These are phyloP conservation scores for Pelecanoides urinatrix DNA, from an alignment of 2,113 vertebrate species.

Conservation along the genomic window DNA sequence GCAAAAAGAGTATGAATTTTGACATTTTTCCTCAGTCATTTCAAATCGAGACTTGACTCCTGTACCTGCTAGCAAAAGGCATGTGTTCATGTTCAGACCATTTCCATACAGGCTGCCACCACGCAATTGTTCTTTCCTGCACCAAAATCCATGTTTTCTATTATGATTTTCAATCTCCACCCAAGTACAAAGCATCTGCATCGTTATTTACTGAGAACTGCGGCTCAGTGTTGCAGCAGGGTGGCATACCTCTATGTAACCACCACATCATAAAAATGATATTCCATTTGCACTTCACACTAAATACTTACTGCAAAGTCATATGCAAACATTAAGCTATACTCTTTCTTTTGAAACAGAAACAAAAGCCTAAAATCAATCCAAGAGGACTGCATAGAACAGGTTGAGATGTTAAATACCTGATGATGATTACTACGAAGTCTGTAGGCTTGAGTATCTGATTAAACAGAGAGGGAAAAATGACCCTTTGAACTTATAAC, in stretches of 20 bases:
- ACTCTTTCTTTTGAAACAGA: not conserved
- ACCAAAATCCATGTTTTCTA: not conserved
- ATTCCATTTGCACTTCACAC: not conserved
- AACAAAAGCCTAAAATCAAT: not conserved
- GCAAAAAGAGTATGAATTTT: conserved; percentile 1
- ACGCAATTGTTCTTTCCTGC: not conserved
- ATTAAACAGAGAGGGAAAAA: conserved; percentile 41
- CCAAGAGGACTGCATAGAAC: not conserved
- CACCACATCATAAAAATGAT: not conserved
- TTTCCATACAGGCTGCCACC: not conserved
- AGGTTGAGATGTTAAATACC: conserved; percentile 6
- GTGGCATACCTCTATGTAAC: not conserved
- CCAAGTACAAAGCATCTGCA: not conserved
- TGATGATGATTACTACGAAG: conserved; percentile 35
- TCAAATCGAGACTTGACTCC: not conserved
- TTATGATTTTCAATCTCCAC: not conserved
- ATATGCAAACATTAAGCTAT: not conserved
- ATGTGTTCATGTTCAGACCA: not conserved
- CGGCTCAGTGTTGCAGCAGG: not conserved
- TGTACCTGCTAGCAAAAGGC: not conserved
- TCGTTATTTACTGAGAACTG: not conserved
- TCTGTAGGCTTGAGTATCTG: not conserved
- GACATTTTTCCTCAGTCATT: conserved; percentile 15
- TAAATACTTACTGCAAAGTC: not conserved
- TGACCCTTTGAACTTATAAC: conserved; percentile 75